Evolutionary conservation across 2,888 invertebrate species (phyloP).

Genomic region (Pandemis corylana): DNA sequence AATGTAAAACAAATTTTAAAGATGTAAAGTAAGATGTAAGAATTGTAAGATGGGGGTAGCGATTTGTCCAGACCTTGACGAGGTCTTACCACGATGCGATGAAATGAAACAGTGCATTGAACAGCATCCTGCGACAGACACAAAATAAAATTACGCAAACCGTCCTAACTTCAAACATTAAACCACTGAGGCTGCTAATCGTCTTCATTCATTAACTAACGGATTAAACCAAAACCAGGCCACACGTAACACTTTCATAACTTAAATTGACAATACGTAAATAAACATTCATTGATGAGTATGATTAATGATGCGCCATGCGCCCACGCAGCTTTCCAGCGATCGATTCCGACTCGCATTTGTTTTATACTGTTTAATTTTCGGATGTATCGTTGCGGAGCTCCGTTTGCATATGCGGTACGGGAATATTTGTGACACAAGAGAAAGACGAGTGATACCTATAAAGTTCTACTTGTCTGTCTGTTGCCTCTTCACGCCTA

Average conservation of each 20-base stretch:
- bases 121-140: too few relatives aligned
- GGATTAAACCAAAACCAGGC: slow-evolving; percentile 29
- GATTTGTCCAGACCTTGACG: too few relatives aligned
- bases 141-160: not conserved
- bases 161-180: not conserved
- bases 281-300: slow-evolving; percentile 30
- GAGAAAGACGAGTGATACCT: too few relatives aligned
- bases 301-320: slow-evolving; percentile 28
- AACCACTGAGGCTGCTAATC: not conserved
- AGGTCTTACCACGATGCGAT: too few relatives aligned
- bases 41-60: too few relatives aligned
- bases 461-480: too few relatives aligned
- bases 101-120: too few relatives aligned
- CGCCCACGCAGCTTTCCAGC: slow-evolving; percentile 29
- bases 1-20: too few relatives aligned
- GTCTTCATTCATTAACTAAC: slow-evolving; percentile 21
- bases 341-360: slow-evolving; percentile 24
- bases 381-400: not conserved
- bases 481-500: too few relatives aligned
- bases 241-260: slow-evolving; percentile 37
- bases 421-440: not conserved
- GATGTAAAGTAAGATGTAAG: too few relatives aligned
- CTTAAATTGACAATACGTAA: slow-evolving; percentile 28
- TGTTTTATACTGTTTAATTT: slow-evolving; percentile 26
- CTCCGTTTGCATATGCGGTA: slow-evolving; percentile 5